phyloP scores from a whole-genome alignment of 30 jellyfish, hydroid and myxozoan species.

The Chrysaora quinquecirrha region DNA sequence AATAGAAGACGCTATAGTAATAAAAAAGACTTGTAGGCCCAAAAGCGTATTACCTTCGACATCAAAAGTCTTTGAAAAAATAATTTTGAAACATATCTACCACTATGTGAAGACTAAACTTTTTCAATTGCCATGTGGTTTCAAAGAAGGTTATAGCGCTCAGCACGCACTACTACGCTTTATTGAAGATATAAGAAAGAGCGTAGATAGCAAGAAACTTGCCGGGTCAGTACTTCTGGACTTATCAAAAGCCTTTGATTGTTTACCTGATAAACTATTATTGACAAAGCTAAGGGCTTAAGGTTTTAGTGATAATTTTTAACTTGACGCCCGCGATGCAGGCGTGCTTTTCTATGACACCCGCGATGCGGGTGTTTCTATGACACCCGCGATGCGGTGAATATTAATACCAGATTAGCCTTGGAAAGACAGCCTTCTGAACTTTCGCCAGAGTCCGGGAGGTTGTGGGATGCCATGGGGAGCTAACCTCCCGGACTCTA shows the following conservation, averaged over 20 bases:
- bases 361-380: too few relatives aligned
- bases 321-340: too few relatives aligned
- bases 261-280: constrained; percentile 32
- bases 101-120: not conserved
- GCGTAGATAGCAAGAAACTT: constrained; percentile 5
- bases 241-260: too few relatives aligned
- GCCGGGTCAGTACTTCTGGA: constrained; percentile 51
- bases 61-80: too few relatives aligned
- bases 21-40: not conserved
- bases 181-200: not conserved
- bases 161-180: constrained; percentile 30
- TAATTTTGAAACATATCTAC: too few relatives aligned
- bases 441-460: too few relatives aligned
- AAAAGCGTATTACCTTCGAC: constrained; percentile 1
- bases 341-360: too few relatives aligned
- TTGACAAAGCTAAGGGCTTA: constrained; percentile 38
- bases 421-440: too few relatives aligned
- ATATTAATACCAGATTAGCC: too few relatives aligned
- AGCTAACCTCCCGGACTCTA: too few relatives aligned
- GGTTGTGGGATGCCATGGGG: too few relatives aligned
- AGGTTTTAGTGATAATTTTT: constrained; percentile 22
- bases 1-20: not conserved
- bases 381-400: too few relatives aligned
- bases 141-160: constrained; percentile 18
- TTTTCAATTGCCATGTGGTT: constrained; percentile 3